Conservation (phyloP, 2,113 vertebrate species). For the Oostethus manadensis region DNA sequence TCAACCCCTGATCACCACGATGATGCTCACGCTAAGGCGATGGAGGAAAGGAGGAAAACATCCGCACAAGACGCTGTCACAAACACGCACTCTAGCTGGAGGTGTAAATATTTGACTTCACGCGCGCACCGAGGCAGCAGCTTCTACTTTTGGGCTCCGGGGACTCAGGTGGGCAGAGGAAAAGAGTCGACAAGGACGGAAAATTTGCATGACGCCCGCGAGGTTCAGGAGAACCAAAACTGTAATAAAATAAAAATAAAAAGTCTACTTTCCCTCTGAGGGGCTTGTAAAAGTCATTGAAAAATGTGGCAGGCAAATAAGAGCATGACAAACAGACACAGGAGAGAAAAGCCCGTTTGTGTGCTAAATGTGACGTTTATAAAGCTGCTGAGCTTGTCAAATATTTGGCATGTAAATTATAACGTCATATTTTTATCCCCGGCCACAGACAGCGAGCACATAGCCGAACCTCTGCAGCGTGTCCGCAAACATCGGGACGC, state of each 20-base stretch:
- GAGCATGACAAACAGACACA: conserved; percentile 1
- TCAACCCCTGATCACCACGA: no score
- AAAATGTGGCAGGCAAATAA: conserved; percentile 10
- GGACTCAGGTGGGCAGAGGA: conserved; percentile 20
- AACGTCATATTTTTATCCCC: conserved; percentile 14
- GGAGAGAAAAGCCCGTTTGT: conserved; percentile 3
- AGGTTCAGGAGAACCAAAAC: conserved; percentile 3
- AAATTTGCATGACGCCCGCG: not conserved
- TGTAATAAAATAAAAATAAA: no score
- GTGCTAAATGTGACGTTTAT: conserved; percentile 15
- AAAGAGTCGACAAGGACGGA: not conserved
- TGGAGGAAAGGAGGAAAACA: no score
- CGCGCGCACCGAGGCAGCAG: conserved; percentile 4
- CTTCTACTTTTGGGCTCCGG: conserved; percentile 7
- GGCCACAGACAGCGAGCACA: conserved; percentile 21
- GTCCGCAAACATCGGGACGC: not conserved
- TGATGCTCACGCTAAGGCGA: no score
- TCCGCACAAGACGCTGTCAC: no score
- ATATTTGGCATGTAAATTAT: conserved; percentile 34
- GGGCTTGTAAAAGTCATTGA: conserved; percentile 40
- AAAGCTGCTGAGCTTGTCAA: conserved; percentile 19
- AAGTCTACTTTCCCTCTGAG: conserved; percentile 1
- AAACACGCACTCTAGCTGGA: not conserved
- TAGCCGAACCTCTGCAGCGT: conserved; percentile 1
- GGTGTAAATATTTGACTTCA: conserved; percentile 26